Conservation (phyloP, 2,888 invertebrate genomes). For the Dioctria linearis region DNA sequence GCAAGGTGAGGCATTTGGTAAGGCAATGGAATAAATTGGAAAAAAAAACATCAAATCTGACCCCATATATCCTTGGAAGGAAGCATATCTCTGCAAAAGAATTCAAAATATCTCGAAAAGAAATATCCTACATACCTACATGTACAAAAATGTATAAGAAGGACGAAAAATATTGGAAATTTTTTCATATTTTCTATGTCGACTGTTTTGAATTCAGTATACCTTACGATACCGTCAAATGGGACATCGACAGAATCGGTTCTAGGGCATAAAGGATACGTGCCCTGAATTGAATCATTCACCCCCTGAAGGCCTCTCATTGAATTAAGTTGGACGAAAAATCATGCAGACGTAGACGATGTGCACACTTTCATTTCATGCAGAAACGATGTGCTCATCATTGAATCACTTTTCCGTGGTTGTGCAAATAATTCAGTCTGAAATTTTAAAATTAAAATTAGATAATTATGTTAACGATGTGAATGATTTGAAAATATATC, state of each 20-base stretch:
- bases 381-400: too few species aligned
- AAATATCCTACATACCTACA: constrained; percentile 12
- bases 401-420: too few species aligned
- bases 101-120: constrained; percentile 30
- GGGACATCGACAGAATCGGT: constrained; percentile 29
- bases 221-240: constrained; percentile 22
- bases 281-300: constrained; percentile 12
- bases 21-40: constrained; percentile 13
- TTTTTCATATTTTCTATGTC: constrained; percentile 36
- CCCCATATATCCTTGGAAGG: constrained; percentile 20
- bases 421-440: too few species aligned
- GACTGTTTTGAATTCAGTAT: constrained; percentile 41
- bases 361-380: neutral
- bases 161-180: neutral
- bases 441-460: too few species aligned
- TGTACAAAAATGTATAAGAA: constrained; percentile 15
- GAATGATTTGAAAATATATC: too few species aligned
- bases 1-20: too few species aligned
- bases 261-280: constrained; percentile 21
- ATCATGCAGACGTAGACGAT: constrained; percentile 40
- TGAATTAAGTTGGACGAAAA: constrained; percentile 38
- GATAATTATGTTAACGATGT: too few species aligned
- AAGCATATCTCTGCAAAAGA: neutral
- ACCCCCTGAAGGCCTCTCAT: constrained; percentile 21
- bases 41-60: constrained; percentile 29